Evolutionary conservation across 2,113 vertebrate species (phyloP), one percentile per base, ranked within the genome.

Genomic region (pig (Sus scrofa)): DNA sequence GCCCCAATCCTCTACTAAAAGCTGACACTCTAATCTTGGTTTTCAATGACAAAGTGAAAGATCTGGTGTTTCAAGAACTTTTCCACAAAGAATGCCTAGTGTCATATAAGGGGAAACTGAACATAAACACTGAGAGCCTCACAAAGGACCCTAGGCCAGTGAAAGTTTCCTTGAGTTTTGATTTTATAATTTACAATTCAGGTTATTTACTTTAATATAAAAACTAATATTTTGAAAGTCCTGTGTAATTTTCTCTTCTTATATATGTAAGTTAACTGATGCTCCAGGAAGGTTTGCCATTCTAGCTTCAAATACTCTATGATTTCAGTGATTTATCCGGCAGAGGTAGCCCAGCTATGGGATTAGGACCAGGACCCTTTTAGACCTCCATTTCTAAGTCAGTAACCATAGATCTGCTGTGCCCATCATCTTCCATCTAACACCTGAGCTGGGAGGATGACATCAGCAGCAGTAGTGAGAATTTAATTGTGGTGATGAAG

Each of bases 141-240:
- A 3, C 12, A 12, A 26, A 27, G 77, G 22, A 50, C n/a, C 20
- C 7, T 6, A 3, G 3, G 22, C 70, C 22, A 85, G 15, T 68
- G n/a, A 67, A 92, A 44, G 19, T 37, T 75, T 52, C 74, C 44
- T 16, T 77, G 22, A 89, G 32, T 44, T 13, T 83, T 77, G 34
- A 65, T 44, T 93, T 84, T 70, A 79, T 71, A 26, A 71, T 62
- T 82, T 91, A 82, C 88, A 93, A 65, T 94, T 65, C 5, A 75
- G 67, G 37, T 65, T 34, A 74, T 77, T 32, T 92, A 14, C n/a
- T 86, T 78, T 79, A n/a, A 70, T 30, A 16, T 52, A 77, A 82
- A 82, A 94, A 88, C 26, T 54, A 90, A 8, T 30, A 91, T 73
- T 54, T 78, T 62, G 7, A 86, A 89, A 73, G 44, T 68, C 34